Base-by-base conservation (phyloP, 2,888 invertebrate genomes). In the Drosophila putrida region DNA sequence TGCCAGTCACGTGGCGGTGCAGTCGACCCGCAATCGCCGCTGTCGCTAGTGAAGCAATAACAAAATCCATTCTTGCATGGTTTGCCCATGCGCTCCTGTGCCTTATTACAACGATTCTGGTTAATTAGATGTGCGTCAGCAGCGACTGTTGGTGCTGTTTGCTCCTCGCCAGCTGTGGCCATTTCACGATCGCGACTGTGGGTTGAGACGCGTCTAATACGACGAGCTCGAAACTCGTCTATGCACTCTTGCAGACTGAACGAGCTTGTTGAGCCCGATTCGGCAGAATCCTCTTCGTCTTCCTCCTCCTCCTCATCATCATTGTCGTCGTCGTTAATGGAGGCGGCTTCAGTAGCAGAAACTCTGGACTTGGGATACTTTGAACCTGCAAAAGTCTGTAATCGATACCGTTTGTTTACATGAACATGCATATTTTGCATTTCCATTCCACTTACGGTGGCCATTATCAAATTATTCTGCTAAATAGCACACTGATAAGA, bases 1-100 rank as follows among this genome's bases (percentile, higher is more conserved):
- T 80, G 89, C 54, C 65, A 58, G 58, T 71, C 82, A 75, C 85
- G 87, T 72, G 83, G 62, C 69, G 71, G 65, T 1, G 72, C 77
- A 35, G 60, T 50, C 13, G 74, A 72, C 4, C 67, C 75, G 20
- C 78, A 81, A 43, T 92, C 92, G 4, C 92, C 92, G 55, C 92
- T 92, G 78, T 92, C 92, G 68, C 92, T 92, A 25, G 92, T 91
- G 71, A 92, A 92, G 65, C 93, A 92, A 58, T 92, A 92, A 51
- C 93, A 92, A 63, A 92, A 91, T 10, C 93, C 92, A 67, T 91
- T 89, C 66, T 90, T 82, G 65, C 93, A 92, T 1, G 92, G 93
- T 43, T 92, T 92, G 11, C 81, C 89, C 62, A 85, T 89, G 9
- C 91, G 88, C 58, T 91, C 91, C 28, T 91, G 91, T 5, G 87